A percentile compares a stretch with the other conserved stretches of the same genome.
Conservation (phyloP, 2,888 invertebrate genomes). For the Choristoneura rosaceana region DNA sequence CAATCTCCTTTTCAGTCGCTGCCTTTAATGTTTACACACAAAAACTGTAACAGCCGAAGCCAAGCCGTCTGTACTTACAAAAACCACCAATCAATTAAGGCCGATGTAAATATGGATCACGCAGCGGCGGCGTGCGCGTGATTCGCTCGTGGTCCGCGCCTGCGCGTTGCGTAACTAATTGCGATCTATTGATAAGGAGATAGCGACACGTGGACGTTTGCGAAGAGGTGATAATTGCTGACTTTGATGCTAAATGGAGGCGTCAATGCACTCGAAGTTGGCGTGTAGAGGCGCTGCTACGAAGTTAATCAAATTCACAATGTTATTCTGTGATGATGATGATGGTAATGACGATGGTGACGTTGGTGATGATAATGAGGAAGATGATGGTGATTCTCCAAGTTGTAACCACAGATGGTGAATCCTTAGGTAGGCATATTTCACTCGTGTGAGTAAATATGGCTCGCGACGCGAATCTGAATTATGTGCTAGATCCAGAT, state of each 20-base stretch:
- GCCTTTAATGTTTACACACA: not conserved
- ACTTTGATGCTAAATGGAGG: conserved; percentile 1
- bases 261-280: not conserved
- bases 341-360: too few relatives aligned
- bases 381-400: too few relatives aligned
- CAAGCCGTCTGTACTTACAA: conserved; percentile 22
- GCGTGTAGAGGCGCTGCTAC: not conserved
- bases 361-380: too few relatives aligned
- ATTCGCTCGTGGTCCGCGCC: conserved; percentile 21
- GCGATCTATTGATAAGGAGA: conserved; percentile 27
- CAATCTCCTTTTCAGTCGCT: not conserved
- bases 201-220: conserved; percentile 5
- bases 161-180: conserved; percentile 19
- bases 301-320: too few relatives aligned
- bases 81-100: conserved; percentile 31
- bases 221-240: conserved; percentile 15
- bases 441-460: too few relatives aligned
- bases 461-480: too few relatives aligned
- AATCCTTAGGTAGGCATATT: too few relatives aligned
- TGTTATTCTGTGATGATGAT: too few relatives aligned
- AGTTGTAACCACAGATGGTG: too few relatives aligned
- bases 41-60: not conserved
- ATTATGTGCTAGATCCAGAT: too few relatives aligned
- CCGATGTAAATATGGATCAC: conserved; percentile 28
- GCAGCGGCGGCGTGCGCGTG: conserved; percentile 29